Percentiles rank a stretch among this genome's conserved stretches.
Conservation (phyloP, 2,113 vertebrate genomes). For the Phyllostomus hastatus region DNA sequence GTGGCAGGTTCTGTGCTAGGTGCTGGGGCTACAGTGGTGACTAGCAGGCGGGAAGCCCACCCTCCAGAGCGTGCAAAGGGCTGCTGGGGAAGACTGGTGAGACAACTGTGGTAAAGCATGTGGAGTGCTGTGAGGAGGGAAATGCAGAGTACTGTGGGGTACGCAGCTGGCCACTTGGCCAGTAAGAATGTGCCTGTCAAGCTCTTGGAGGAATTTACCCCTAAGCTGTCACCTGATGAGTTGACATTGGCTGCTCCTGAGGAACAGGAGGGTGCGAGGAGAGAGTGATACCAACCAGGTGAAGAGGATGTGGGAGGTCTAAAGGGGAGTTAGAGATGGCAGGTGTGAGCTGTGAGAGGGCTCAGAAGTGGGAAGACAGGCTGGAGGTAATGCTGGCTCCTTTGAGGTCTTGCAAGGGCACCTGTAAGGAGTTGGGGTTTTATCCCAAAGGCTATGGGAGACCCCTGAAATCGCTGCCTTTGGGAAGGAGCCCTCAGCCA, state of each 20-base stretch:
- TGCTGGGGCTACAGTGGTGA: not conserved
- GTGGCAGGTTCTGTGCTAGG: not conserved
- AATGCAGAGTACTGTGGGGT: no score
- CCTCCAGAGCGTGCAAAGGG: not conserved
- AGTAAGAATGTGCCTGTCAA: not conserved
- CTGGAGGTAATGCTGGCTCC: not conserved
- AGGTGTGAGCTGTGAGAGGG: not conserved
- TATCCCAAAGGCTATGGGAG: not conserved
- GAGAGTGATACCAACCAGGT: not conserved
- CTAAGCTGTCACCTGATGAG: not conserved
- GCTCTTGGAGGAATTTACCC: not conserved
- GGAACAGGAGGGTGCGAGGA: not conserved
- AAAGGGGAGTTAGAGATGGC: not conserved
- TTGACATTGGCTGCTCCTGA: not conserved
- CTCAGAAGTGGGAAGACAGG: not conserved
- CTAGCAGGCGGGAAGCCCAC: rapidly evolving
- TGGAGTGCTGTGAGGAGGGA: not conserved
- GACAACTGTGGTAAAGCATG: not conserved
- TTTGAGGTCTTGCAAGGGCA: not conserved
- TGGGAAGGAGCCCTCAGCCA: not conserved
- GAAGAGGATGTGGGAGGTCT: not conserved
- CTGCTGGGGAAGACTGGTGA: not conserved
- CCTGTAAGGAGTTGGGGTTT: not conserved
- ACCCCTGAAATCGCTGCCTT: not conserved
- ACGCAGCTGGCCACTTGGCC: not conserved